These are phyloP conservation scores for Nesospiza acunhae DNA, from an alignment of 2,113 vertebrate species.

Conservation along the genomic window DNA sequence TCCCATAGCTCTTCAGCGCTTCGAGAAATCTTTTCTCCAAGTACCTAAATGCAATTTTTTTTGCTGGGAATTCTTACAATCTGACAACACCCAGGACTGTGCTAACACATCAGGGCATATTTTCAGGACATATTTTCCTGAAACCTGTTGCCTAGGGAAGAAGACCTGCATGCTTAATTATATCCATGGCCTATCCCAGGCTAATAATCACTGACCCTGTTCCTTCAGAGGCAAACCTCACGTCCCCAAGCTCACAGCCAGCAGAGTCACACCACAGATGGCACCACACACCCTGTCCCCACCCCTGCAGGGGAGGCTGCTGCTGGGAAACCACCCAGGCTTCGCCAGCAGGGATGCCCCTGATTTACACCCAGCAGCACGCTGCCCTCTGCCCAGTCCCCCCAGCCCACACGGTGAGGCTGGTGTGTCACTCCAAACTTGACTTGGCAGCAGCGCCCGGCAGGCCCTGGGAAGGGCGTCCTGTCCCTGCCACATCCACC, in stretches of 20 bases:
- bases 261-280: fast-evolving
- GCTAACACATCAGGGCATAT: neutral
- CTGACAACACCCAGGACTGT: neutral
- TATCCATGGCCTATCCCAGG: neutral
- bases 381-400: neutral
- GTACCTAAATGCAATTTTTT: neutral
- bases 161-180: neutral
- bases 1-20: fast-evolving
- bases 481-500: neutral
- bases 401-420: fast-evolving
- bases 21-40: neutral
- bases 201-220: neutral
- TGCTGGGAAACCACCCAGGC: neutral
- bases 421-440: neutral
- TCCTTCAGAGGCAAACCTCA: neutral
- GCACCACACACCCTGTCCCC: neutral
- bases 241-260: fast-evolving
- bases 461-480: neutral
- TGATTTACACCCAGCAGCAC: neutral
- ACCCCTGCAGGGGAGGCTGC: neutral
- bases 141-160: neutral
- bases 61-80: neutral
- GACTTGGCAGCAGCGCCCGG: neutral
- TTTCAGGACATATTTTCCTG: neutral
- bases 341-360: neutral